These are phyloP conservation scores for Leptoclinus maculatus DNA, from an alignment of 2,797 vertebrate species.

Conservation along the genomic window DNA sequence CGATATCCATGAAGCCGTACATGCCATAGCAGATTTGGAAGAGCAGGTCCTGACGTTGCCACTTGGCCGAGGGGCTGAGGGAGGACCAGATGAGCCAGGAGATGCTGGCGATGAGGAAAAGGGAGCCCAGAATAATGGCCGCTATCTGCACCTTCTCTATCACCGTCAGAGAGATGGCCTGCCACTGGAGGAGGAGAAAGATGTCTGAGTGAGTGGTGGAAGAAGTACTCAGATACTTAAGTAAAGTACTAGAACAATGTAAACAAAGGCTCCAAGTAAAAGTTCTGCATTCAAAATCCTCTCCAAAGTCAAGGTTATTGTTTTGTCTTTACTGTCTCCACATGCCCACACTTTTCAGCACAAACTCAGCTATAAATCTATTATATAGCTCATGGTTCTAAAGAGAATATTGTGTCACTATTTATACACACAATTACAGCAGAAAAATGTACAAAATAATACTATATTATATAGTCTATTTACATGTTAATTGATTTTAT, in stretches of 20 bases:
- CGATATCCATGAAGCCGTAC: constrained; percentile 97
- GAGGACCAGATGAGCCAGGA: constrained; percentile 97
- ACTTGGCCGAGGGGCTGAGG: constrained; percentile 94
- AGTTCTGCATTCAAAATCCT: background rate
- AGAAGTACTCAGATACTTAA: background rate
- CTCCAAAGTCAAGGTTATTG: background rate
- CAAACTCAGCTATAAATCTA: background rate
- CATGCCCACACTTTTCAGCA: background rate
- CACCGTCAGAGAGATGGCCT: constrained; percentile 95
- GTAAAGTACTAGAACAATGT: background rate
- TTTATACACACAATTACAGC: background rate
- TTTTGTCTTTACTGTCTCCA: background rate
- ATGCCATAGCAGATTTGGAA: constrained; percentile 98
- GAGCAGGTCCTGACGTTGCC: constrained; percentile 95
- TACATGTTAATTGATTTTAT: background rate
- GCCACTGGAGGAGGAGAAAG: constrained; percentile 84
- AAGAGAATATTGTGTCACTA: background rate
- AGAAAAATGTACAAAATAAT: background rate
- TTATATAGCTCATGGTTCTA: background rate
- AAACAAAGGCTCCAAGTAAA: background rate
- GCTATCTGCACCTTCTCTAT: constrained; percentile 97
- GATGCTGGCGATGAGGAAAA: constrained; percentile 96
- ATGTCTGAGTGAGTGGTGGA: background rate
- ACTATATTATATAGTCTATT: background rate
- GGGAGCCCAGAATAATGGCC: constrained; percentile 93